phyloP scores from a whole-genome alignment of 2,113 vertebrate genomes.

The Lycaon pictus region DNA sequence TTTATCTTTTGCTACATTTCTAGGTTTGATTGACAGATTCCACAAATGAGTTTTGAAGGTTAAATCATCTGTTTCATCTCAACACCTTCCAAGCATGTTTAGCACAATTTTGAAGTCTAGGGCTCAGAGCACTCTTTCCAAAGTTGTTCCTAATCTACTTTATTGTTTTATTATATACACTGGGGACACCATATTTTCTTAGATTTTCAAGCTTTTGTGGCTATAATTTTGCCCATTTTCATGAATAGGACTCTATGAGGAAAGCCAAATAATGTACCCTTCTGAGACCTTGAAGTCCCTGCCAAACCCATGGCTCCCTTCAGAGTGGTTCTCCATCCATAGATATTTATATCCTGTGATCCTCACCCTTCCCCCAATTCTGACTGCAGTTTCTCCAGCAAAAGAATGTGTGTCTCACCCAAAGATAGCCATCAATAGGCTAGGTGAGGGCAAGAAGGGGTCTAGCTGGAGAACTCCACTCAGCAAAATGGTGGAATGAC shows the following conservation, averaged over 20 bases:
- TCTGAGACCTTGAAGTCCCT: not conserved
- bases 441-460: not conserved
- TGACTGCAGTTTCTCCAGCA: not conserved
- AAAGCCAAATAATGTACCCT: not conserved
- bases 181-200: not conserved
- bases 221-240: not conserved
- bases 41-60: constrained; percentile 52
- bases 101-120: not conserved
- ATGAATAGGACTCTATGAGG: not conserved
- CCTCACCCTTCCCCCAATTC: not conserved
- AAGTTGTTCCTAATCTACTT: not conserved
- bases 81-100: constrained; percentile 22
- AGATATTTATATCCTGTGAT: not conserved
- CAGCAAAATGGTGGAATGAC: constrained; percentile 39
- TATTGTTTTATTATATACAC: not conserved
- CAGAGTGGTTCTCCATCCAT: not conserved
- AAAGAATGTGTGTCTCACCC: not conserved
- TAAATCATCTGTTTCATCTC: constrained; percentile 30
- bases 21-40: constrained; percentile 51
- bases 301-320: not conserved
- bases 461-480: not conserved
- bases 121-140: not conserved
- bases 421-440: not conserved
- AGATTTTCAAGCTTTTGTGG: not conserved
- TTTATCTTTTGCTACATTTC: constrained; percentile 59